phyloP scores from a whole-genome alignment of 2,888 invertebrate species.

The Seira musarum region DNA sequence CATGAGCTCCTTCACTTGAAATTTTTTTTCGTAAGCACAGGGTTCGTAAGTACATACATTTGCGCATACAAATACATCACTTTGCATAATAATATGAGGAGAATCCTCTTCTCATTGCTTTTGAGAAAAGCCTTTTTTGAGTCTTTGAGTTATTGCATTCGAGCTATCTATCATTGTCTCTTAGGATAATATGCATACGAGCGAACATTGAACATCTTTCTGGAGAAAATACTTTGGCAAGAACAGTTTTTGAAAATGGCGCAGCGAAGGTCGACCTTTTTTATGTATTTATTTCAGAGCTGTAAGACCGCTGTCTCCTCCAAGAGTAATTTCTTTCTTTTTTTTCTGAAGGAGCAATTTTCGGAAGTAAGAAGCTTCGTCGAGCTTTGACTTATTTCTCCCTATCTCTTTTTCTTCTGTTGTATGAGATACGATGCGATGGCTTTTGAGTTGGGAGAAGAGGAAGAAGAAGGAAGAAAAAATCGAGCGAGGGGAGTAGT shows the following conservation, averaged over 20 bases:
- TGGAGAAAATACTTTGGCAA: too few relatives aligned
- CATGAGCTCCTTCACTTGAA: too few relatives aligned
- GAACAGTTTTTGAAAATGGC: too few relatives aligned
- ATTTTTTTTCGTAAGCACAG: too few relatives aligned
- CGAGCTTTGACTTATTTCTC: slow-evolving; percentile 25
- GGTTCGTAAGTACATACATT: slow-evolving; percentile 49
- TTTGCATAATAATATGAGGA: slow-evolving; percentile 48
- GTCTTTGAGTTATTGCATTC: slow-evolving; percentile 51
- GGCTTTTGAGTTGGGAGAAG: slow-evolving; percentile 32
- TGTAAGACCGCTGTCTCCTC: neutral
- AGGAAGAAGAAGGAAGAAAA: neutral
- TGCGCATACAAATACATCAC: slow-evolving; percentile 54
- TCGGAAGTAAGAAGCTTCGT: neutral
- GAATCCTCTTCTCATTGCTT: slow-evolving; percentile 39
- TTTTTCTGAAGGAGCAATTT: neutral
- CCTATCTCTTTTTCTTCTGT: too few relatives aligned
- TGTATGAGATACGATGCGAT: slow-evolving; percentile 43
- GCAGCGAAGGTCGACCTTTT: slow-evolving; percentile 30
- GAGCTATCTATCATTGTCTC: slow-evolving; percentile 54
- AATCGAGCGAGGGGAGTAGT: too few relatives aligned
- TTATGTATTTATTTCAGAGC: too few relatives aligned
- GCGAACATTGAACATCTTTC: too few relatives aligned
- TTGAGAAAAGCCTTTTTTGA: slow-evolving; percentile 32
- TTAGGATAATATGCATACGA: slow-evolving; percentile 16
- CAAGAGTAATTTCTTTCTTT: slow-evolving; percentile 1